Conservation (phyloP, 1,140 invertebrate species). For the Ostrea edulis region DNA sequence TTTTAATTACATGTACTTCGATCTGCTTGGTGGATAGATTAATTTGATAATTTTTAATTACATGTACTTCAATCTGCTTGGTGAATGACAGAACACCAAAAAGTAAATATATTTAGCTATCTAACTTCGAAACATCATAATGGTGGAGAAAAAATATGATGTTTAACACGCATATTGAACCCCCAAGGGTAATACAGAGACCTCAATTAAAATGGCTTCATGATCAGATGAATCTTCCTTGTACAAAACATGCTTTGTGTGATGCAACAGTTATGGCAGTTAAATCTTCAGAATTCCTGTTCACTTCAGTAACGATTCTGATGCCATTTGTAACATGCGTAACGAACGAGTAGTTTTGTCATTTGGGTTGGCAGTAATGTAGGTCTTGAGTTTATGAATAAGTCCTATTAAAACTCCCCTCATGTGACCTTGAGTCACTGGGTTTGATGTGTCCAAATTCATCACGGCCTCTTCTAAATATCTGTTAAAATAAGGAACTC, state of each 20-base stretch:
- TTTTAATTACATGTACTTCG: too few relatives aligned
- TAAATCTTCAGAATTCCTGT: not conserved
- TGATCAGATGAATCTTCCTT: not conserved
- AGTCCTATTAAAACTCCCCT: conserved; percentile 88
- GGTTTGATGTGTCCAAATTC: conserved; percentile 88
- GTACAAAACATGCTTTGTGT: not conserved
- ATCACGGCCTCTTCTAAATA: conserved; percentile 93
- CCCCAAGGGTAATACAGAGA: not conserved
- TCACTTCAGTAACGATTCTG: conserved; percentile 80
- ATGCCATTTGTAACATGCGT: conserved; percentile 90
- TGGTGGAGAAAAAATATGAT: too few relatives aligned
- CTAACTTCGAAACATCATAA: too few relatives aligned
- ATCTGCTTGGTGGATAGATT: not conserved
- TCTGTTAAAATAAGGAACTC: conserved; percentile 79
- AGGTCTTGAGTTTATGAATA: conserved; percentile 86
- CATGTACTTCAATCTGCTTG: too few relatives aligned
- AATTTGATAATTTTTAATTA: too few relatives aligned
- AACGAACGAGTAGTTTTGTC: conserved; percentile 86
- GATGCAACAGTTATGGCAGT: not conserved
- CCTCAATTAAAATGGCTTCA: not conserved
- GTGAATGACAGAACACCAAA: not conserved
- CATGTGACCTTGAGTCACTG: conserved; percentile 90
- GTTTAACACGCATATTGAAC: not conserved
- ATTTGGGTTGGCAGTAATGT: conserved; percentile 85
- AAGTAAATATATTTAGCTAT: not conserved